phyloP scores from a whole-genome alignment of 1,140 invertebrate species.

The Oscheius sp. region DNA sequence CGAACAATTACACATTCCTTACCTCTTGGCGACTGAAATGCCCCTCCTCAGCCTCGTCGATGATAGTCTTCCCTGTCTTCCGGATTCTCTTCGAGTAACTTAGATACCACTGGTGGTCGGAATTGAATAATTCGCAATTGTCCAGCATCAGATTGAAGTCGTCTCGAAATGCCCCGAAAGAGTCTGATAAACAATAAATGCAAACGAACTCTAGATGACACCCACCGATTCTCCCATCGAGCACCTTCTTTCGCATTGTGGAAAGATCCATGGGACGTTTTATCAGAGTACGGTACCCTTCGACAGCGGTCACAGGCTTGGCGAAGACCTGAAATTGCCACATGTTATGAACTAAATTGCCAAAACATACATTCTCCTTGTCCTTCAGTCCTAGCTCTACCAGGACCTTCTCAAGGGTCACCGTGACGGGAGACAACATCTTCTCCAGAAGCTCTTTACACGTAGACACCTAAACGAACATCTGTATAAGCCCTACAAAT shows the following conservation, averaged over 20 bases:
- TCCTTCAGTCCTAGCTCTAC: not conserved
- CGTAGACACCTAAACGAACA: not conserved
- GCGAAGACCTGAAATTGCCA: conserved; percentile 1
- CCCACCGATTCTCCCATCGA: conserved; percentile 1
- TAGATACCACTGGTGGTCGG: conserved; percentile 4
- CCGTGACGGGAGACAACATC: not conserved
- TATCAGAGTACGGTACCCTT: not conserved
- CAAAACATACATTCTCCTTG: conserved; percentile 1
- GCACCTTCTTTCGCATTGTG: not conserved
- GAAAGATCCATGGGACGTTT: conserved; percentile 23
- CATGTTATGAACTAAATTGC: not conserved
- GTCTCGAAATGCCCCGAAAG: not conserved
- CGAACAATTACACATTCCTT: no score
- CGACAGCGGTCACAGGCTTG: not conserved
- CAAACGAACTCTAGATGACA: not conserved
- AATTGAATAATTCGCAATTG: conserved; percentile 12
- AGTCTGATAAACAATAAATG: not conserved
- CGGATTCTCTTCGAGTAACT: not conserved
- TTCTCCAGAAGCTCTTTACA: not conserved
- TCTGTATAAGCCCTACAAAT: not conserved
- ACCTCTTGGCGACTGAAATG: no score
- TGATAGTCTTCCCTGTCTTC: not conserved
- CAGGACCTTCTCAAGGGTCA: not conserved
- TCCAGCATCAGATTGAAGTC: conserved; percentile 15
- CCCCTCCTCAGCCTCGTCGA: not conserved